phyloP scores from a whole-genome alignment of 2,888 invertebrate species.

The Spodoptera picta region DNA sequence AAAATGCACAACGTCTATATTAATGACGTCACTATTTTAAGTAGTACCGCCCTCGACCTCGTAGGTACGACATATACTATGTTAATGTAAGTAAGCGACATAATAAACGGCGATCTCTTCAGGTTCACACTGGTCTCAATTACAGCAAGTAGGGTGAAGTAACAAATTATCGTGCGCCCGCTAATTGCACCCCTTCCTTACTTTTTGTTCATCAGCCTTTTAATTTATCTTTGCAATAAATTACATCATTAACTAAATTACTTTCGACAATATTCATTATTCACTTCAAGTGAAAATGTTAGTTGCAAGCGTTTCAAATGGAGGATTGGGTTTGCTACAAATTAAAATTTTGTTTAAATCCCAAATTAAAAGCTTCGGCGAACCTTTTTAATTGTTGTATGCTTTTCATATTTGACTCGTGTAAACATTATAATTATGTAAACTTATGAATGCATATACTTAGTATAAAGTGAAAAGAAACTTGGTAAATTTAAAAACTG shows the following conservation, averaged over 20 bases:
- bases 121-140: conserved; percentile 25
- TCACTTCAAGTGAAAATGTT: conserved; percentile 32
- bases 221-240: conserved; percentile 45
- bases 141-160: conserved; percentile 40
- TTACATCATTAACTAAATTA: conserved; percentile 50
- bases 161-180: conserved; percentile 39
- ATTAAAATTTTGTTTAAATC: conserved; percentile 8
- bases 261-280: conserved; percentile 48
- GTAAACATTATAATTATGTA: not conserved
- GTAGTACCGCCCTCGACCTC: too few relatives aligned
- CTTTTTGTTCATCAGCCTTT: conserved; percentile 32
- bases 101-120: not conserved
- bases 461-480: too few relatives aligned
- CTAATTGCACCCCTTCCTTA: conserved; percentile 37
- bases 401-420: conserved; percentile 12
- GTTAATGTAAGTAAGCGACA: too few relatives aligned
- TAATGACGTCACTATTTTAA: too few relatives aligned
- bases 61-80: too few relatives aligned
- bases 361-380: conserved; percentile 10
- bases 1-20: too few relatives aligned
- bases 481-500: too few relatives aligned
- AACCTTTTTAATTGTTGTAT: conserved; percentile 1
- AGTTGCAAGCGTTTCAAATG: conserved; percentile 37
- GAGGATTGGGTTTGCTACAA: conserved; percentile 3
- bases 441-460: not conserved